Percentiles rank a stretch among this genome's conserved stretches.
Conservation (phyloP, 2,113 vertebrate species). For the Cebidichthys violaceus region DNA sequence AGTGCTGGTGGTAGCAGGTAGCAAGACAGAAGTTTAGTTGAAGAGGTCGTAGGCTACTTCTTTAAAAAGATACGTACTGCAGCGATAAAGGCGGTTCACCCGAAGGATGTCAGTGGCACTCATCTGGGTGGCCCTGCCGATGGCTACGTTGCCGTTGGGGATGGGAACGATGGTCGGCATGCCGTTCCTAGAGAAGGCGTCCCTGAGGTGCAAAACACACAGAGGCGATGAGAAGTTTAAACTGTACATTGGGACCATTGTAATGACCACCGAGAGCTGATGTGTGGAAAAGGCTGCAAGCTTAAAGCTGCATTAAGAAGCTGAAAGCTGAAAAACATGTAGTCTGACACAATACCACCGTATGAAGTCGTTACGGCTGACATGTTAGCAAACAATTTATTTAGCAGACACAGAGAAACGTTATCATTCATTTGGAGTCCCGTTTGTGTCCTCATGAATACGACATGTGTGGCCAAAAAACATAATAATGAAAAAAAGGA, state of each 20-base stretch:
- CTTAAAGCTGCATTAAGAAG: neutral
- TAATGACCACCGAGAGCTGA: neutral
- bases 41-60: neutral
- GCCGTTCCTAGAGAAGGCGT: slow-evolving; percentile 73
- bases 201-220: slow-evolving; percentile 54
- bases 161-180: slow-evolving; percentile 73
- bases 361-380: no score
- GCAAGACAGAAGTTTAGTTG: neutral
- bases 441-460: neutral
- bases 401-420: neutral
- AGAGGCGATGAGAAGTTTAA: neutral
- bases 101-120: slow-evolving; percentile 71
- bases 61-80: slow-evolving; percentile 54
- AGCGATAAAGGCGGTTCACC: slow-evolving; percentile 75
- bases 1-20: neutral
- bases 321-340: no score
- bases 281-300: neutral
- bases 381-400: no score
- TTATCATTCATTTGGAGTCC: neutral
- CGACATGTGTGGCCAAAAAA: no score
- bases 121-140: slow-evolving; percentile 74
- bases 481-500: neutral
- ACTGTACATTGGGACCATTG: neutral
- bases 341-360: no score
- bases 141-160: slow-evolving; percentile 39